Conservation (phyloP, 2,888 invertebrate species). For the Drosophila ezoana region DNA sequence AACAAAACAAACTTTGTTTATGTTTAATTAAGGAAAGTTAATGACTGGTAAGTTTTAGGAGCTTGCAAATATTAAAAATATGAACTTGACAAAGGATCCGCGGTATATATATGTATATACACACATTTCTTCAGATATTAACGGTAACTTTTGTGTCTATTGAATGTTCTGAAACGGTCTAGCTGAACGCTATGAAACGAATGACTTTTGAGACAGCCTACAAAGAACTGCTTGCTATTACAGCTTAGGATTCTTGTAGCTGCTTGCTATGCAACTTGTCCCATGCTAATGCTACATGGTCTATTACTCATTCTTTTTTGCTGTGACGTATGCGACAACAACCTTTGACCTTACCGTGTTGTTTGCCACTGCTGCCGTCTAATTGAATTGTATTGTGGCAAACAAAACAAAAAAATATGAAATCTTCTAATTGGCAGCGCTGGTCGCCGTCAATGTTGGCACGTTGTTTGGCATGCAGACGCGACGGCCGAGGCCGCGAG, state of each 20-base stretch:
- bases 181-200: too few species aligned
- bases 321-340: conserved; percentile 13
- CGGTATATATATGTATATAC: too few species aligned
- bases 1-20: neutral
- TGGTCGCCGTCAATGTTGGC: conserved; percentile 64
- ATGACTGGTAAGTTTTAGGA: neutral
- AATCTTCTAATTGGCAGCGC: conserved; percentile 74
- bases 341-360: conserved; percentile 37
- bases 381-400: conserved; percentile 66
- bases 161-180: too few species aligned
- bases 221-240: too few species aligned
- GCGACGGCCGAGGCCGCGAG: conserved; percentile 25
- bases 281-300: conserved; percentile 12
- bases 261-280: neutral
- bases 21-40: neutral
- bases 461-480: conserved; percentile 74
- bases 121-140: too few species aligned
- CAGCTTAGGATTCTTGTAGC: neutral
- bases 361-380: conserved; percentile 26
- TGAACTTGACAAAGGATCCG: too few species aligned
- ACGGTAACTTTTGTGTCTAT: too few species aligned
- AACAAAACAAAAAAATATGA: conserved; percentile 59
- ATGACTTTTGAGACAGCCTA: too few species aligned
- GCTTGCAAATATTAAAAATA: too few species aligned
- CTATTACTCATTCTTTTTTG: neutral